phyloP scores from a whole-genome alignment of 2,888 invertebrate genomes.

The Eupelmus urozonus region DNA sequence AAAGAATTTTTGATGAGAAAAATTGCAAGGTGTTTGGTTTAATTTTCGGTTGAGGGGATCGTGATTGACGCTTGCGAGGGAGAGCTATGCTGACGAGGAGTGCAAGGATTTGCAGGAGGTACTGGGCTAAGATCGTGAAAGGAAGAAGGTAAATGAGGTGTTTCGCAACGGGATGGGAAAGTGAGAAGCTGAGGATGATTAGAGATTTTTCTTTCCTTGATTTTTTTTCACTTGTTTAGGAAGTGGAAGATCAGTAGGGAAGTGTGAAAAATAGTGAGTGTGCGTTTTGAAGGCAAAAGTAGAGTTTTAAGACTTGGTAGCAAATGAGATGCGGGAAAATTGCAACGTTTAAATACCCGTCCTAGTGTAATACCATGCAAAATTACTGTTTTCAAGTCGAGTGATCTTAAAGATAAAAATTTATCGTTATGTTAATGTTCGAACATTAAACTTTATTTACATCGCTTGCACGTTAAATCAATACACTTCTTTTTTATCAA shows the following conservation, averaged over 20 bases:
- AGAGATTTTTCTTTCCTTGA: background rate
- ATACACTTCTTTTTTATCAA: too few relatives aligned
- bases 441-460: too few relatives aligned
- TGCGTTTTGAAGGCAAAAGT: background rate
- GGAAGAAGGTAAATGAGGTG: slow-evolving; percentile 24
- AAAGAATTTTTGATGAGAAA: background rate
- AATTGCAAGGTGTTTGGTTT: background rate
- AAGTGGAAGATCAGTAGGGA: background rate
- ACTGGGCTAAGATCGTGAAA: slow-evolving; percentile 28
- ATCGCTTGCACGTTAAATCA: too few relatives aligned
- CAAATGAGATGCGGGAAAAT: too few relatives aligned
- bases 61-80: background rate
- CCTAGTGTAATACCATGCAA: too few relatives aligned
- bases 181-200: background rate
- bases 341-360: too few relatives aligned
- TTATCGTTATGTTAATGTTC: too few relatives aligned
- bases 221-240: background rate
- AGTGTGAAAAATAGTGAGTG: background rate
- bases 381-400: too few relatives aligned
- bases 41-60: background rate
- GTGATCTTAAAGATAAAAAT: too few relatives aligned
- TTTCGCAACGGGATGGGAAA: background rate
- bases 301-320: too few relatives aligned
- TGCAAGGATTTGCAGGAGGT: slow-evolving; percentile 6
- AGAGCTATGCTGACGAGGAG: background rate